These are phyloP conservation scores for Thalassophryne amazonica DNA, from an alignment of 2,797 vertebrate species.

Conservation along the genomic window DNA sequence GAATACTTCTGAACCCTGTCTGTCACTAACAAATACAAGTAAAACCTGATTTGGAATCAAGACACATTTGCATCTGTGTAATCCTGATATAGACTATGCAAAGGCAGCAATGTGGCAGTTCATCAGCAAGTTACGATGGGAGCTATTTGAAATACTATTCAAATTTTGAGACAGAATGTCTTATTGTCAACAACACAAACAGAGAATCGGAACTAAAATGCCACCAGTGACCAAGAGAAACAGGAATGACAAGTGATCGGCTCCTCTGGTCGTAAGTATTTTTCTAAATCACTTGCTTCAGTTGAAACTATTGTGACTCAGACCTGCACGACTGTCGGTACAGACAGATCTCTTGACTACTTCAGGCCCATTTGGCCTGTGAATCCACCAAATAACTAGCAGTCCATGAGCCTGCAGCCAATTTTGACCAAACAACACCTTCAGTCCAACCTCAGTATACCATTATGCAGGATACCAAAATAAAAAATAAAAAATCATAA, in stretches of 20 bases:
- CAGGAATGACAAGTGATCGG: not conserved
- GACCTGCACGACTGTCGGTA: no score
- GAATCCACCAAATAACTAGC: no score
- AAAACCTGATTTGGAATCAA: not conserved
- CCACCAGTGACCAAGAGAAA: not conserved
- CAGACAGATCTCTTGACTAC: no score
- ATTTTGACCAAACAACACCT: no score
- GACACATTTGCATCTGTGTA: constrained; percentile 15
- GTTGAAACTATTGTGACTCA: not conserved
- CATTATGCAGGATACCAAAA: no score
- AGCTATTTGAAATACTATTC: not conserved
- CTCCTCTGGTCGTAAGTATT: not conserved
- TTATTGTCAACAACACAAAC: not conserved
- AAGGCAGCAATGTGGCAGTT: not conserved
- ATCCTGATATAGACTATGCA: not conserved
- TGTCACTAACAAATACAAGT: not conserved
- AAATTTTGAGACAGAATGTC: not conserved
- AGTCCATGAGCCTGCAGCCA: no score
- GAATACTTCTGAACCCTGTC: not conserved
- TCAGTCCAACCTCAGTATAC: no score
- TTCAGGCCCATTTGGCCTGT: no score
- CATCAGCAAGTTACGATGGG: not conserved
- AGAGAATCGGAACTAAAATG: not conserved
- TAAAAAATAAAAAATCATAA: no score
- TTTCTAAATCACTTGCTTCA: not conserved